phyloP scores from a whole-genome alignment of 64 coral and sea anemone genomes.

The Stichodactyla helianthus region DNA sequence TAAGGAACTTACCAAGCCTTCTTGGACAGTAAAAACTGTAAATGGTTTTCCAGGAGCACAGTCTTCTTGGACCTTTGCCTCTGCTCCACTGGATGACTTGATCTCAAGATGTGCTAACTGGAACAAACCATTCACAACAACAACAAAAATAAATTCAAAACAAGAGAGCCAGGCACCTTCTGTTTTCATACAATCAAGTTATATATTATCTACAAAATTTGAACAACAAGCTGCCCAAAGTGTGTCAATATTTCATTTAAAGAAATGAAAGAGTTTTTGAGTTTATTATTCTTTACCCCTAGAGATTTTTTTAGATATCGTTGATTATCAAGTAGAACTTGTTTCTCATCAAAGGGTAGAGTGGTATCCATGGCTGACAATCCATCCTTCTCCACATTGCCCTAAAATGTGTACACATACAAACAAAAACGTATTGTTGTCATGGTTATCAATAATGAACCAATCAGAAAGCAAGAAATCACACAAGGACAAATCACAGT shows the following conservation, averaged over 20 bases:
- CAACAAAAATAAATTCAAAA: too few species aligned
- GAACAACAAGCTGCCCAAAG: too few species aligned
- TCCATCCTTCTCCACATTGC: conserved; percentile 83
- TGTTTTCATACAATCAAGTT: too few species aligned
- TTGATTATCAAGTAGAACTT: conserved; percentile 79
- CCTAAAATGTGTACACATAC: conserved; percentile 36
- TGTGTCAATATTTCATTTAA: too few species aligned
- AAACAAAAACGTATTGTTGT: neutral
- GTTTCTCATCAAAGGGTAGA: conserved; percentile 79
- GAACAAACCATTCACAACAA: neutral
- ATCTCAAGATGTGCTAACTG: conserved; percentile 62
- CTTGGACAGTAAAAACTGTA: conserved; percentile 58
- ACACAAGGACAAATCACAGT: neutral
- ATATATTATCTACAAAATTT: too few species aligned
- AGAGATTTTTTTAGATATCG: conserved; percentile 79
- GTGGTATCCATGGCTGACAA: conserved; percentile 77
- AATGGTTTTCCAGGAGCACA: conserved; percentile 87
- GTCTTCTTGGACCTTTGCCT: conserved; percentile 74
- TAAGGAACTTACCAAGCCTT: conserved; percentile 40
- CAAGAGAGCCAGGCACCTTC: too few species aligned
- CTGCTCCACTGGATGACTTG: conserved; percentile 68
- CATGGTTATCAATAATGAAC: too few species aligned
- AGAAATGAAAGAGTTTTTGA: too few species aligned
- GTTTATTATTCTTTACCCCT: conserved; percentile 43
- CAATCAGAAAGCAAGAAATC: too few species aligned